These are phyloP conservation scores for Boleophthalmus pectinirostris DNA, from an alignment of 2,113 vertebrate species.

Conservation along the genomic window DNA sequence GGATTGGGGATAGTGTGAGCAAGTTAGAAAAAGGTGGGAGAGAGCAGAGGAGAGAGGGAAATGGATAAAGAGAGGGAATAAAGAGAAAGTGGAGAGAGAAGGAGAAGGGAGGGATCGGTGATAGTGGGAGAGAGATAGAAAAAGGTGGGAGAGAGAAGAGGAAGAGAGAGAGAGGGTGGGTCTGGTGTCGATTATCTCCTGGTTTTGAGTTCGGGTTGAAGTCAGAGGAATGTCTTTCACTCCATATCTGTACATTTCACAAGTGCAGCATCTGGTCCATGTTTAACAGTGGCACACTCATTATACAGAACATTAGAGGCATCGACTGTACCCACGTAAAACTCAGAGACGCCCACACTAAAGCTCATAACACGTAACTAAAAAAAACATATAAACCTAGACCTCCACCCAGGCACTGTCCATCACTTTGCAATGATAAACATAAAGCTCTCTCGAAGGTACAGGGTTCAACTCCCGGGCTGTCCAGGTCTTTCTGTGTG, in stretches of 20 bases:
- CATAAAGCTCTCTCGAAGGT: too few species aligned
- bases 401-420: too few species aligned
- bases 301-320: background rate
- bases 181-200: background rate
- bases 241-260: background rate
- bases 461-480: too few species aligned
- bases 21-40: too few species aligned
- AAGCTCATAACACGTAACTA: background rate
- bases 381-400: too few species aligned
- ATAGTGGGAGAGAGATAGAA: background rate
- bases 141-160: background rate
- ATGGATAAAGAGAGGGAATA: too few species aligned
- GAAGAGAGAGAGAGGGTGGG: background rate
- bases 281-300: background rate
- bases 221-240: slow-evolving; percentile 2
- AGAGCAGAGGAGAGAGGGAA: too few species aligned
- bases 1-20: too few species aligned
- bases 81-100: background rate
- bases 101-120: background rate
- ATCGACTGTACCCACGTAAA: background rate
- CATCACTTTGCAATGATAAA: too few species aligned
- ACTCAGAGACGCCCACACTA: too few species aligned
- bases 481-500: too few species aligned
- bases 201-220: background rate
- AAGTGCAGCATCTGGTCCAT: background rate